A percentile compares a stretch with the other conserved stretches of the same genome.
phyloP scores from a whole-genome alignment of 2,113 vertebrate species.

The Megaleporinus macrocephalus region DNA sequence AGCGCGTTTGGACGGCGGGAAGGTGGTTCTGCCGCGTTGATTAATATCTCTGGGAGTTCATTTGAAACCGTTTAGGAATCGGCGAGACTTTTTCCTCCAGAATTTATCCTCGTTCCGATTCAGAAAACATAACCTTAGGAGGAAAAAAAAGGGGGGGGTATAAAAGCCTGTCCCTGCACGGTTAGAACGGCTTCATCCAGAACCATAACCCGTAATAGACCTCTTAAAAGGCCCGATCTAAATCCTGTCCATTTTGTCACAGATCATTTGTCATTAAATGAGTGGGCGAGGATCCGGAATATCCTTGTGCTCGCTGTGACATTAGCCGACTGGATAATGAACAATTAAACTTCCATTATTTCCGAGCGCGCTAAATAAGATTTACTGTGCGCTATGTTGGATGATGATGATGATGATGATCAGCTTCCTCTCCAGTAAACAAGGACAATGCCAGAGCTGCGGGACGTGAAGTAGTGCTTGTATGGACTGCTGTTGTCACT shows the following conservation, averaged over 20 bases:
- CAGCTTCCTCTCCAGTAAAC: conserved; percentile 35
- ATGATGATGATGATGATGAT: conserved; percentile 48
- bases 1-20: conserved; percentile 32
- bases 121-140: conserved; percentile 26
- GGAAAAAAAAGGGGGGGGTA: background rate
- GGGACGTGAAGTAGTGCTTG: background rate
- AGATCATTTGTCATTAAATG: conserved; percentile 60
- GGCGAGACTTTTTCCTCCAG: background rate
- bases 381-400: conserved; percentile 39
- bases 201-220: conserved; percentile 35
- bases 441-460: conserved; percentile 1
- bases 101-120: conserved; percentile 39
- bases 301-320: conserved; percentile 53
- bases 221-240: conserved; percentile 39
- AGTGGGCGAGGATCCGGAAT: conserved; percentile 57
- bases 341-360: conserved; percentile 58
- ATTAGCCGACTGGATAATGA: conserved; percentile 58
- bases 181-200: conserved; percentile 44
- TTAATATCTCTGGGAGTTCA: conserved; percentile 33
- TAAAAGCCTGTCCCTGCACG: conserved; percentile 19
- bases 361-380: conserved; percentile 43
- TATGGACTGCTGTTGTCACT: background rate
- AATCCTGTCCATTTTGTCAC: conserved; percentile 54
- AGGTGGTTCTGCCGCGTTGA: conserved; percentile 22
- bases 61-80: conserved; percentile 19